Evolutionary conservation across 2,797 vertebrate genomes (phyloP), one percentile per base, ranked within the genome.

Genomic region (Channallabes apus): DNA sequence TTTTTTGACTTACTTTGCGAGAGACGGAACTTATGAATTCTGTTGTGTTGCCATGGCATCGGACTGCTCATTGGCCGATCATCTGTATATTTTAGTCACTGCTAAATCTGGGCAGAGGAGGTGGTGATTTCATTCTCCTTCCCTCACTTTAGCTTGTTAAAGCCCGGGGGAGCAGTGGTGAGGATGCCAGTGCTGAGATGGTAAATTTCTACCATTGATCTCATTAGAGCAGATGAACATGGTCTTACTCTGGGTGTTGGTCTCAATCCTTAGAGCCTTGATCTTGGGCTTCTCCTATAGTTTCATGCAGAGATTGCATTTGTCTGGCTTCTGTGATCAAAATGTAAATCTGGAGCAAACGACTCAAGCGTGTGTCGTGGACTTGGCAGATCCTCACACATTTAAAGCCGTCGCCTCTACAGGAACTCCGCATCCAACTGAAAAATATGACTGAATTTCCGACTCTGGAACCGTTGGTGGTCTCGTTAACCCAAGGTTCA

Each of bases 51-150:
- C 64, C 83, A 76, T 76, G 83, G 85, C 41, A 77, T 80, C 54
- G 8, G 71, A n/a, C 51, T 9, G 38, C 67, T 82, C 59, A 76
- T 84, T 82, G 84, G 79, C 69, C 17, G 12, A 69, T 84, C 38
- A 82, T 72, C 67, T 65, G 54, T 80, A 75, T 81, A 81, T 83
- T 85, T 84, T 80, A 64, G 82, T 84, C 76, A 3, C 59, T 83
- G 61, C 75, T 83, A 76, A 80, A 83, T 75, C 71, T 72, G 69
- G 79, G 62, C 18, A 72, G 79, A 77, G 78, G 56, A 77, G 80
- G 76, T 29, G 76, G 78, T n/a, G 65, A 72, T 51, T 80, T 77
- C 75, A 79, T 85, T 77, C 24, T 46, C 29, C 54, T 46, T 59
- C 27, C 59, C 54, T 71, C 27, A 54, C 54, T 82, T 69, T 27